These are phyloP conservation scores for Drosophila repleta DNA, from an alignment of 1,140 invertebrate species.

Conservation along the genomic window DNA sequence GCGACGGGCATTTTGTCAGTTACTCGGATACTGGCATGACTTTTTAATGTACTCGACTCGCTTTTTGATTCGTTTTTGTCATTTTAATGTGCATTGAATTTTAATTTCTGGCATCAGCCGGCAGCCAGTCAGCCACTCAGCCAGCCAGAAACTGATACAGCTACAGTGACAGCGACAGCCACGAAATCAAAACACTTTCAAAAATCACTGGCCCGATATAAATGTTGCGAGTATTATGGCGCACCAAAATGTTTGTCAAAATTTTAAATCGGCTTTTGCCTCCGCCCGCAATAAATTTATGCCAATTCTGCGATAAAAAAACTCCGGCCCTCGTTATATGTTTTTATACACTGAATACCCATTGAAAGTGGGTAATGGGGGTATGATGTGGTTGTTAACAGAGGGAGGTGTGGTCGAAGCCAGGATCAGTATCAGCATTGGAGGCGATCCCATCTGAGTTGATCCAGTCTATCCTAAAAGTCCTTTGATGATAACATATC, in stretches of 20 bases:
- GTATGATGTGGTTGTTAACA: too few relatives aligned
- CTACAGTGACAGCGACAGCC: conserved; percentile 16
- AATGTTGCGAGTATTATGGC: conserved; percentile 50
- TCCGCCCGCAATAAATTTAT: conserved; percentile 63
- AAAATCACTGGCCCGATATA: conserved; percentile 53
- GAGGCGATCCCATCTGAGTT: too few relatives aligned
- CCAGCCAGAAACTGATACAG: conserved; percentile 14
- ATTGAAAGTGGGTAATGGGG: too few relatives aligned
- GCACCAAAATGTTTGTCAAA: conserved; percentile 75
- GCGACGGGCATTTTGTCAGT: conserved; percentile 52
- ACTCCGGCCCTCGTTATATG: conserved; percentile 1
- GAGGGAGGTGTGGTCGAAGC: too few relatives aligned
- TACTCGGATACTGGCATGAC: conserved; percentile 62
- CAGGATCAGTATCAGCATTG: too few relatives aligned
- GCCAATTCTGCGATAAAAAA: conserved; percentile 69
- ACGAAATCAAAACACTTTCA: conserved; percentile 55
- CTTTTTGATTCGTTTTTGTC: conserved; percentile 71
- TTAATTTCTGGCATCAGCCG: conserved; percentile 53
- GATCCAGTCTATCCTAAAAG: too few relatives aligned
- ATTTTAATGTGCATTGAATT: conserved; percentile 81
- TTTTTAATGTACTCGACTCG: conserved; percentile 69
- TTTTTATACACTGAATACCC: neutral
- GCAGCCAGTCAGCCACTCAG: conserved; percentile 6
- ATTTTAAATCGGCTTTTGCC: conserved; percentile 61
- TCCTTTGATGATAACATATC: too few relatives aligned